Base-by-base conservation (phyloP, 2,888 invertebrate species). In the Copidosoma aretas region DNA sequence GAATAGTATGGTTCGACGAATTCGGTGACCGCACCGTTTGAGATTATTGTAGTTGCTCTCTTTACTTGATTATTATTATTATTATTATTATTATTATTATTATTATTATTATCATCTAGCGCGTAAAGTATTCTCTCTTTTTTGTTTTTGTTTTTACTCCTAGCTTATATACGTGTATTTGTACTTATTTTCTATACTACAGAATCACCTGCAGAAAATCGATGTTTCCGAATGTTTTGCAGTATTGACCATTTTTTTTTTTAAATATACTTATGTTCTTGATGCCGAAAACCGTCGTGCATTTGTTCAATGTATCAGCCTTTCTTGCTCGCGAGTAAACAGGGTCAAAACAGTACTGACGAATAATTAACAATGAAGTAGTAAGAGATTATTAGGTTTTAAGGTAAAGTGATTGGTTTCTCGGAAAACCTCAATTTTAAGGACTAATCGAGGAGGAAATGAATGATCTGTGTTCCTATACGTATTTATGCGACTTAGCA, bases 31-130 rank as follows among this genome's bases (percentile, higher is more conserved):
- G 39, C 25, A 52, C 57, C 54, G 54, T 66, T 19, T 70, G 69
- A 70, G 65, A 70, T 70, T 66, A 70, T 63, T 32, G 63, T 56
- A 32, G 54, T 58, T 46, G 58, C 54, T 69, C 66, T 71, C 56
- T 69, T 4, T 22, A 32, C 14, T 15, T 56, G 10, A 25, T 56
- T 24, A 12, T 12, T 17, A 8, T 8, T 12, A 17, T 17, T n/a
- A n/a, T n/a, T n/a, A n/a, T n/a, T n/a, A n/a, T n/a, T n/a, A n/a
- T n/a, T n/a, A n/a, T n/a, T n/a, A n/a, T n/a, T n/a, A n/a, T n/a
- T n/a, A n/a, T 56, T 56, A 25, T 56, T 24, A 12, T 12, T 17
- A 8, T 8, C 17, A 17, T 17, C 12, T 46, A 17, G 14, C 43
- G 32, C 32, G 32, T 32, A 32, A 32, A 32, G 3, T 32, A 32